Conservation (phyloP, 2,888 invertebrate species). For the Oeneis ivallda region DNA sequence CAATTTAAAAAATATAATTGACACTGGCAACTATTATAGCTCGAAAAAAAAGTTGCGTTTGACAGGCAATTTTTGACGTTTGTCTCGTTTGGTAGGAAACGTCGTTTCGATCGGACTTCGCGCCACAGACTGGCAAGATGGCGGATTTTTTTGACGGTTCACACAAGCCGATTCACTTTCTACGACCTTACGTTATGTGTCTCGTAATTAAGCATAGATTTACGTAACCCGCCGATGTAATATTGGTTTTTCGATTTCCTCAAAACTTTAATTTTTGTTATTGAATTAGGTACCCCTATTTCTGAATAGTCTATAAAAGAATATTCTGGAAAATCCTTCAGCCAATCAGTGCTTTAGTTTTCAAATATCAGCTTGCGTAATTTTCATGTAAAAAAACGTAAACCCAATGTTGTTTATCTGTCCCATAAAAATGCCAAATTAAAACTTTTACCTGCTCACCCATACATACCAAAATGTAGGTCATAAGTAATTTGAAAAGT, state of each 20-base stretch:
- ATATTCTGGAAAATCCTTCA: not conserved
- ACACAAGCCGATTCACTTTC: constrained; percentile 81
- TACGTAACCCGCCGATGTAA: constrained; percentile 77
- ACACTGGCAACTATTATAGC: constrained; percentile 54
- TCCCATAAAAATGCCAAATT: no score
- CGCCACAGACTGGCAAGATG: constrained; percentile 78
- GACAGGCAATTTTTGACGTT: constrained; percentile 56
- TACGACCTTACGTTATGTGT: constrained; percentile 80
- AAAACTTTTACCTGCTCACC: not conserved
- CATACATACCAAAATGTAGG: no score
- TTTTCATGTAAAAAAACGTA: no score
- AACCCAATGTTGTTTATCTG: no score
- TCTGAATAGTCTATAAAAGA: not conserved
- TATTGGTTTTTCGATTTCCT: constrained; percentile 63
- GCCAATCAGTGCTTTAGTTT: not conserved
- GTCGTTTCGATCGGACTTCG: constrained; percentile 70
- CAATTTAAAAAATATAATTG: constrained; percentile 42
- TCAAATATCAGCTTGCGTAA: not conserved
- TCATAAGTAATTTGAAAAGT: no score
- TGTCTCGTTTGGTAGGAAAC: constrained; percentile 68
- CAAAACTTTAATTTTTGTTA: constrained; percentile 46
- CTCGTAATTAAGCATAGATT: constrained; percentile 78
- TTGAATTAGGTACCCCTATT: not conserved
- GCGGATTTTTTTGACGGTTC: constrained; percentile 80
- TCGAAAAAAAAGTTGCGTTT: constrained; percentile 53